Evolutionary conservation across 2,113 vertebrate genomes (phyloP), one percentile per base, ranked within the genome.

Genomic region (Speoplatyrhinus poulsoni): DNA sequence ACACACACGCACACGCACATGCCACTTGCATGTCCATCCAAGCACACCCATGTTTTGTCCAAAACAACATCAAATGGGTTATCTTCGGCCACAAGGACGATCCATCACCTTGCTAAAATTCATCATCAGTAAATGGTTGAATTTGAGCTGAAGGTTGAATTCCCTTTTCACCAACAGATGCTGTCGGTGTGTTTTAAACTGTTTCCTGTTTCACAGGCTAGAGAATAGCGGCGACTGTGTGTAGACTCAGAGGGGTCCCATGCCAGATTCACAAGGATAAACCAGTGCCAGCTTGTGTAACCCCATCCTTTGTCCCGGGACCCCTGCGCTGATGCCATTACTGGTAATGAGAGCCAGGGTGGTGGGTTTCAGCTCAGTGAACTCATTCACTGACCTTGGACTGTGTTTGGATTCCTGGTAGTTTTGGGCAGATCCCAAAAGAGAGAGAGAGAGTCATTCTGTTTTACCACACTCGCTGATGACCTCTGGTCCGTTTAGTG

Each of bases 361-460:
- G 65, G 69, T 63, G 62, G 72, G 80, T 79, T 82, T 79, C 82
- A 68, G 79, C 77, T 85, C 77, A 79, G 46, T 72, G 79, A 80
- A 75, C 73, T 57, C 78, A 67, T 58, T 81, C 71, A 66, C 81
- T 84, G 77, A 86, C 83, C 82, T 87, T 86, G 87, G 73, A 70
- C 63, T 87, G 77, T 87, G 88, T 87, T 87, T 85, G 77, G 73
- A 72, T 82, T 79, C 46, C 74, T 79, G 56, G 77, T 82, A 76
- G 70, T 82, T 85, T 84, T 68, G 72, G 77, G 74, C 75, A 72
- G 62, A 58, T 53, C 36, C 69, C 60, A 32, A 3, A 19, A 9
- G 12, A 15, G 41, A 62, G 58, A 60, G 9, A 15, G 49, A 52
- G 49, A 15, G 19, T 12, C 10, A 50, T 59, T 5, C 3, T 32